Evolutionary conservation across 2,797 vertebrate genomes (phyloP), one percentile per base, ranked within the genome.

Genomic region (Urophycis tenuis): DNA sequence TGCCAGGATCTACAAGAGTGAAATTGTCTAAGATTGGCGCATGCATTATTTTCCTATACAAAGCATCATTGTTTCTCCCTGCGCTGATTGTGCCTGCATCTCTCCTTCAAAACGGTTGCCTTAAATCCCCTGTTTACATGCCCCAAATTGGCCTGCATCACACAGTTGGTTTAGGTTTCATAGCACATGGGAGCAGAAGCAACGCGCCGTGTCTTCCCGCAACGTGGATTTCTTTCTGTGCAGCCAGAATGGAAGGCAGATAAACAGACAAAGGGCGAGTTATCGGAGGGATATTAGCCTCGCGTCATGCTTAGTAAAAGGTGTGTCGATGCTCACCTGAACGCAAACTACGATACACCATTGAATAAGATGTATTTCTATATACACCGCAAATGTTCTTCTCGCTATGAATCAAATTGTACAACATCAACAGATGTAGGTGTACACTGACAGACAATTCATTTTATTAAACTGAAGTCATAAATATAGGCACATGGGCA

Each of bases 21-120:
- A 89, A 88, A 92, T 91, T 89, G 87, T 85, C 25, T 72, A 77
- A 87, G 87, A 90, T 87, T 88, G 88, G 87, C 81, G 83, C 80
- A 76, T 84, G 73, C 79, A 89, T 82, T 89, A 85, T 83, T 86
- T 88, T 49, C 72, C 87, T 80, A 87, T 86, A 83, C 85, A 84
- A 71, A 71, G 69, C 31, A 19, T 31, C 30, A 71, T 71, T 71
- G 69, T 71, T 71, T 71, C 30, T 71, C 32, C 17, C 17, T 32
- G 69, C 69, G 11, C 69, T 71, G 69, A 71, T 71, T 71, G 69
- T 71, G 69, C 12, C 29, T 3, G 31, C 53, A 32, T 71, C 30
- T 7, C 14, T 19, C 30, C 19, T 71, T 33, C 69, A 71, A 33
- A 31, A 31, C 33, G 69, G 69, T 71, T 71, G 69, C 69, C 69